Conservation (phyloP, 2,113 vertebrate species). For the Actenoides lindsayi region DNA sequence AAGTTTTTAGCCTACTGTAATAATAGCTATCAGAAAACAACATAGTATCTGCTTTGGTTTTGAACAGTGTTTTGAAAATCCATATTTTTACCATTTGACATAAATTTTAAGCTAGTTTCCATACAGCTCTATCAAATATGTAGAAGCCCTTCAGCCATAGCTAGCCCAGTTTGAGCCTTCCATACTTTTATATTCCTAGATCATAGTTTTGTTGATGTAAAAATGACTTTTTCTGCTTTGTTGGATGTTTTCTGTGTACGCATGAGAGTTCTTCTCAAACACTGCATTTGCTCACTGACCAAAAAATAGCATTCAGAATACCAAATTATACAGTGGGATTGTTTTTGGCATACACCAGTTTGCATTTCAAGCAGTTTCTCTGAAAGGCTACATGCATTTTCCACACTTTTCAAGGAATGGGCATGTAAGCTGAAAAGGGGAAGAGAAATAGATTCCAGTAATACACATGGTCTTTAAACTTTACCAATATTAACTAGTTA, state of each 20-base stretch:
- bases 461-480: slow-evolving; percentile 27
- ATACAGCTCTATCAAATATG: neutral
- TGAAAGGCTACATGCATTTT: slow-evolving; percentile 28
- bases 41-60: neutral
- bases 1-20: neutral
- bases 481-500: slow-evolving; percentile 45
- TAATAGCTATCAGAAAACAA: neutral
- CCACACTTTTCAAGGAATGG: neutral
- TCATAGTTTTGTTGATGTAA: slow-evolving; percentile 64
- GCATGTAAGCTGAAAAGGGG: neutral
- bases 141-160: neutral
- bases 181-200: slow-evolving; percentile 18
- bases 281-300: slow-evolving; percentile 72
- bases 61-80: neutral
- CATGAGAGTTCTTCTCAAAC: slow-evolving; percentile 60
- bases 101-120: neutral
- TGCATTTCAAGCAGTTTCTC: slow-evolving; percentile 65
- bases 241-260: slow-evolving; percentile 53
- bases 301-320: slow-evolving; percentile 64
- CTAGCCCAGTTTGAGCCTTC: neutral
- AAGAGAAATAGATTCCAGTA: slow-evolving; percentile 19
- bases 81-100: neutral
- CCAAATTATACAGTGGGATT: slow-evolving; percentile 59
- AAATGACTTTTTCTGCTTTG: slow-evolving; percentile 66
- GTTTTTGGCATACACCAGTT: slow-evolving; percentile 29